Evolutionary conservation across 2,797 vertebrate species (phyloP).

Genomic region (Toxotes lorentzi): DNA sequence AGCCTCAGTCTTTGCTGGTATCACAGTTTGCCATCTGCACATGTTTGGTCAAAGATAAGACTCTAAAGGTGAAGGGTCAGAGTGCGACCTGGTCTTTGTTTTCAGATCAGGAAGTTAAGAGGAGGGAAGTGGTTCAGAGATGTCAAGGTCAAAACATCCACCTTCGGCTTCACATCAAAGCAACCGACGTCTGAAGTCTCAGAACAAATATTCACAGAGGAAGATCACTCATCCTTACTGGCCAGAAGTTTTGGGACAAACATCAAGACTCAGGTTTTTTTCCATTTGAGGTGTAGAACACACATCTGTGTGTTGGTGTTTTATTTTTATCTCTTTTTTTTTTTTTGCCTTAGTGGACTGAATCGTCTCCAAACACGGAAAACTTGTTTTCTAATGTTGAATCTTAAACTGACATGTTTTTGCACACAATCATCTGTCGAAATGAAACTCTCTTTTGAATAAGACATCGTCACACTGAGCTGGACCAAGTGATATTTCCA

Average conservation of each 20-base stretch:
- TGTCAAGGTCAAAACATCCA: slow-evolving; percentile 29
- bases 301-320: no score
- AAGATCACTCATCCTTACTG: slow-evolving; percentile 5
- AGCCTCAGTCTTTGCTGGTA: not conserved
- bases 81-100: slow-evolving; percentile 4
- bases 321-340: no score
- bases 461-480: not conserved
- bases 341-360: no score
- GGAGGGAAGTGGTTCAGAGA: slow-evolving; percentile 18
- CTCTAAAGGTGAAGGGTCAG: slow-evolving; percentile 3
- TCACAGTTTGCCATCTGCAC: slow-evolving; percentile 27
- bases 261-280: not conserved
- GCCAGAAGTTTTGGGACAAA: not conserved
- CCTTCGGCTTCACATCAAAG: slow-evolving; percentile 17
- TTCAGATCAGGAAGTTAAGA: slow-evolving; percentile 29
- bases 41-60: slow-evolving; percentile 28
- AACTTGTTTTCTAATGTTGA: no score
- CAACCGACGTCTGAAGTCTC: not conserved
- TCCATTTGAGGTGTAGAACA: no score
- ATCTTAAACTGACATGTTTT: no score
- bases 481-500: not conserved
- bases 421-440: not conserved
- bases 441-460: not conserved
- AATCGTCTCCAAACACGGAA: no score
- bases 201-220: slow-evolving; percentile 4